Evolutionary conservation across 2,113 vertebrate species (phyloP), one percentile per base, ranked within the genome.

Genomic region (Fulica atra): DNA sequence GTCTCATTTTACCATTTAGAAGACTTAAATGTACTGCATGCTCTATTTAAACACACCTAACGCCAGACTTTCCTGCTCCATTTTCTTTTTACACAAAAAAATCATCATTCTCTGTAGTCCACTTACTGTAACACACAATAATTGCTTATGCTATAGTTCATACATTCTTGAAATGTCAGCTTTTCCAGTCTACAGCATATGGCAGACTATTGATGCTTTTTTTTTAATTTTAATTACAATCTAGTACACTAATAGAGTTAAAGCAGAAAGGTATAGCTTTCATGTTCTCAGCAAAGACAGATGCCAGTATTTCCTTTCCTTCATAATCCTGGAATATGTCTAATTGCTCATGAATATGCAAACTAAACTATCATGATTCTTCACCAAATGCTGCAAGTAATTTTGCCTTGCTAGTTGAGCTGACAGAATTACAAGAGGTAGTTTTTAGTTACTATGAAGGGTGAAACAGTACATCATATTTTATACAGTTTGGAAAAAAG

Each of bases 261-360:
- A 96, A 93, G 69, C 23, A 88, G 31, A 90, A 96, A 96, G 88
- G 86, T 92, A 86, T 16, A 84, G 69, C 92, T 93, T 93, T 92
- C 74, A 82, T 89, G 82, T 84, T 81, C 74, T 60, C 68, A 57
- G 29, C 60, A 63, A 88, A 95, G 64, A 86, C 76, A 96, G 86
- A 94, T 79, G 92, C 65, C 88, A 92, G 53, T 61, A 76, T n/a
- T 66, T 90, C 88, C 69, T 81, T 79, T 81, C 61, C 92, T 81
- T 48, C 1, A 2, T 61, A 96, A 94, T 94, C 69, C 29, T 81
- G 44, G 83, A 88, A 93, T 79, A 84, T 3, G 36, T 46, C 59
- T 92, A 96, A 95, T 87, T 93, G 95, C 92, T 96, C 90, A 96
- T 93, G 88, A 96, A 97, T 96, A 96, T 94, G 86, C 90, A 93